Evolutionary conservation across 2,888 invertebrate genomes (phyloP), one percentile per base, ranked within the genome.

Genomic region (Andrena marginata): DNA sequence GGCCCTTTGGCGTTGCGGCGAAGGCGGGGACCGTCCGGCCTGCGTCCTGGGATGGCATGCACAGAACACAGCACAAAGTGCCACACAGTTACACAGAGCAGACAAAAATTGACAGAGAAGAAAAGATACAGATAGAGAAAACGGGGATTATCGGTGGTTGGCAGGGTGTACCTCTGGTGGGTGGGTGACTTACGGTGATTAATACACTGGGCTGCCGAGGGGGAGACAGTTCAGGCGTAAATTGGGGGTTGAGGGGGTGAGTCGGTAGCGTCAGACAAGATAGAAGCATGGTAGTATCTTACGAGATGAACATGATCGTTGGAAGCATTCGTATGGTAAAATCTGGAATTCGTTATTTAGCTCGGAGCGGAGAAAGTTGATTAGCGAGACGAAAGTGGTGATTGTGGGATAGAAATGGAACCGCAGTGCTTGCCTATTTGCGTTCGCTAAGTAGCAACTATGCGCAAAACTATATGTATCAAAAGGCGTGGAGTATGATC

Each of bases 1-100:
- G 94, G 92, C 93, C 92, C 91, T 93, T 93, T 89, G 92, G 86
- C 92, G 94, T 91, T 92, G 93, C 90, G 92, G 90, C 89, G 94
- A 92, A 93, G 94, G 93, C 93, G 93, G 94, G 93, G 94, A 94
- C 94, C 93, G 92, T 94, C 93, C 93, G 90, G 93, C 91, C 91
- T 92, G 92, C 93, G 91, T 94, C 94, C 94, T 94, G 93, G 92
- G 93, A 91, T 93, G 90, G 94, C 94, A 94, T 94, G 94, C 94
- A 94, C 93, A 93, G 92, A 94, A 94, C 92, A 94, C 94, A 94
- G 92, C 92, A 93, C 93, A 89, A 89, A 93, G 93, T 91, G 92
- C 93, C 93, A 94, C 93, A 94, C 92, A 92, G 89, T 93, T 93
- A 93, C 92, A 89, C 86, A 89, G 92, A 93, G 92, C 89, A 92